A percentile compares a stretch with the other conserved stretches of the same genome.
These are phyloP conservation scores for Trematomus bernacchii DNA, from an alignment of 2,797 vertebrate species.

Conservation along the genomic window DNA sequence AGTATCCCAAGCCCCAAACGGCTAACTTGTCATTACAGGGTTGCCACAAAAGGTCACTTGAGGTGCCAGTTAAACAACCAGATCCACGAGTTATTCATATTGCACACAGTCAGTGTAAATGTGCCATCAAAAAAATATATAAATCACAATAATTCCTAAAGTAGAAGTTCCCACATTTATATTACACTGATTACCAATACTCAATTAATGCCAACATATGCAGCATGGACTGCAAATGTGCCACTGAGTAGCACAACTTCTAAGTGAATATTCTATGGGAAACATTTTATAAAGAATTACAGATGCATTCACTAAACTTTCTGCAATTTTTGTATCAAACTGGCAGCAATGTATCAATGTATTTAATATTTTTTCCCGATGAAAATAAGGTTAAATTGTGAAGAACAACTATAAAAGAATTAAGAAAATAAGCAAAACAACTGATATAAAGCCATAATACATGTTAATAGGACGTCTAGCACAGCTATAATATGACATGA, in stretches of 20 bases:
- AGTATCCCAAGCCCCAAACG: slow-evolving; percentile 45
- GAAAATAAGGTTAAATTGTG: neutral
- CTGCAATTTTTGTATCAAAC: neutral
- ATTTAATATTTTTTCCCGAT: neutral
- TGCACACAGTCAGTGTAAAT: slow-evolving; percentile 4
- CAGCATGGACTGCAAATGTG: neutral
- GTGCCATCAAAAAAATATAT: neutral
- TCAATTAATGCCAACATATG: slow-evolving; percentile 4
- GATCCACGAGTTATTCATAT: slow-evolving; percentile 34
- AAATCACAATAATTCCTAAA: slow-evolving; percentile 2
- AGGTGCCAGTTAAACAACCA: slow-evolving; percentile 61
- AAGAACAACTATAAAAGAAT: neutral
- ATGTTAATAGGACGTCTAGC: neutral
- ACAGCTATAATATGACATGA: neutral
- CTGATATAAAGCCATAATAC: neutral
- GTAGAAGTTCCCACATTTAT: neutral
- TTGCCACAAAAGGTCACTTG: slow-evolving; percentile 61
- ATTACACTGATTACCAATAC: neutral
- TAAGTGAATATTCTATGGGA: neutral
- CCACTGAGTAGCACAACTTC: neutral
- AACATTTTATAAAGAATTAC: neutral
- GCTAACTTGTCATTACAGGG: slow-evolving; percentile 55
- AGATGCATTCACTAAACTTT: neutral
- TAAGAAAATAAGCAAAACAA: neutral
- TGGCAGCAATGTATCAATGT: neutral